Evolutionary conservation across 1,140 invertebrate species (phyloP).

Genomic region (Calephelis virginiensis): DNA sequence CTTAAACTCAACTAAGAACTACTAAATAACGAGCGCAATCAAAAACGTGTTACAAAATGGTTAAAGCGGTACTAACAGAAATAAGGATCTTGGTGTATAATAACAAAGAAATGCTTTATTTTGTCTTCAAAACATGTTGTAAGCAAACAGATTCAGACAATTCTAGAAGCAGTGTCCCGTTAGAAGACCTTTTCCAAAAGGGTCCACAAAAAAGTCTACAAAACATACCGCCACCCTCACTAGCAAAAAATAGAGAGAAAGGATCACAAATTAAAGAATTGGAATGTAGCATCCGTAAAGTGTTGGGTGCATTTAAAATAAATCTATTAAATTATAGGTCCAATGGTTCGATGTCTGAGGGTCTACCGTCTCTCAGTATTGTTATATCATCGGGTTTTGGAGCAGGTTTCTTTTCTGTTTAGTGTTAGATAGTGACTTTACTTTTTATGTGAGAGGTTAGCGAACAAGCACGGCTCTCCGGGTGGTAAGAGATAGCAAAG

Average conservation of each 20-base stretch:
- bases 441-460: too few species aligned
- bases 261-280: conserved; percentile 23
- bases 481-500: too few species aligned
- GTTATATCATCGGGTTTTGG: neutral
- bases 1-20: neutral
- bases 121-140: neutral
- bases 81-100: neutral
- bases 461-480: too few species aligned
- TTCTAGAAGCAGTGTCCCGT: conserved; percentile 18
- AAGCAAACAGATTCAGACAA: conserved; percentile 7
- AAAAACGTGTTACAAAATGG: neutral
- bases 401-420: neutral
- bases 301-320: conserved; percentile 21
- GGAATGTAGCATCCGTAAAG: conserved; percentile 24
- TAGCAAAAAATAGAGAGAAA: conserved; percentile 20
- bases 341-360: neutral
- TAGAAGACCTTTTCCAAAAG: conserved; percentile 13
- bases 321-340: conserved; percentile 28
- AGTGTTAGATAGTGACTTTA: too few species aligned
- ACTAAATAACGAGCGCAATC: neutral
- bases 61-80: too few species aligned
- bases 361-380: neutral
- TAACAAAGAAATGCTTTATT: conserved; percentile 1
- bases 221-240: conserved; percentile 20
- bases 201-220: conserved; percentile 19